phyloP scores from a whole-genome alignment of 2,888 invertebrate species.

The Dione vanillae region DNA sequence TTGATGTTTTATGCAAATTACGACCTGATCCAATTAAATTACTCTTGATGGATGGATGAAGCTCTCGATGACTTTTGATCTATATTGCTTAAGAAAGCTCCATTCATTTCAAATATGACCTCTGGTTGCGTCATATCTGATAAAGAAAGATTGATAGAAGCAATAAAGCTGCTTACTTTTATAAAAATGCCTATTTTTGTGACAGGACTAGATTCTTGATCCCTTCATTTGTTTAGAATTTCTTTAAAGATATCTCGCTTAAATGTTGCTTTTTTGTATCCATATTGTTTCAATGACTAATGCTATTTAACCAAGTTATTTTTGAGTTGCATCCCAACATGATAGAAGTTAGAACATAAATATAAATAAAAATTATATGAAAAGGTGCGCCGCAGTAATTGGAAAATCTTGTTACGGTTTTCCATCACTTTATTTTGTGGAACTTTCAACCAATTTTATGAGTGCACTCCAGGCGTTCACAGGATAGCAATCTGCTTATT shows the following conservation, averaged over 20 bases:
- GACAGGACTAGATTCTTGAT: too few relatives aligned
- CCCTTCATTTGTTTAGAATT: too few relatives aligned
- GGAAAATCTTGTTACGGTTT: slow-evolving; percentile 31
- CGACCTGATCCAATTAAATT: slow-evolving; percentile 19
- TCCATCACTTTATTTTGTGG: slow-evolving; percentile 25
- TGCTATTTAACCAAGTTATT: neutral
- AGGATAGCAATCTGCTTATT: slow-evolving; percentile 31
- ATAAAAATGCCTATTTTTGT: too few relatives aligned
- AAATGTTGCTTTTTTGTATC: too few relatives aligned
- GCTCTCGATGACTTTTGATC: slow-evolving; percentile 9
- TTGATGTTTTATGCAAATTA: slow-evolving; percentile 13
- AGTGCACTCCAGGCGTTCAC: slow-evolving; percentile 28
- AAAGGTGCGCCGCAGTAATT: slow-evolving; percentile 24
- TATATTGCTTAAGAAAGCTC: slow-evolving; percentile 4
- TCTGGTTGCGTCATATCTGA: neutral
- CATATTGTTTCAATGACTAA: too few relatives aligned
- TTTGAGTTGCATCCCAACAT: neutral
- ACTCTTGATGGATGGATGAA: neutral
- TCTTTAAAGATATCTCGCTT: too few relatives aligned
- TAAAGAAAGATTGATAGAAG: neutral
- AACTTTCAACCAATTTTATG: slow-evolving; percentile 23
- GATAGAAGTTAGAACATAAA: neutral
- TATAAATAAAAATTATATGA: neutral
- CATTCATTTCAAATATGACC: neutral
- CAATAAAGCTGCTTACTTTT: neutral